These are phyloP conservation scores for Cynocephalus volans DNA, from an alignment of 2,113 vertebrate genomes.

Conservation along the genomic window DNA sequence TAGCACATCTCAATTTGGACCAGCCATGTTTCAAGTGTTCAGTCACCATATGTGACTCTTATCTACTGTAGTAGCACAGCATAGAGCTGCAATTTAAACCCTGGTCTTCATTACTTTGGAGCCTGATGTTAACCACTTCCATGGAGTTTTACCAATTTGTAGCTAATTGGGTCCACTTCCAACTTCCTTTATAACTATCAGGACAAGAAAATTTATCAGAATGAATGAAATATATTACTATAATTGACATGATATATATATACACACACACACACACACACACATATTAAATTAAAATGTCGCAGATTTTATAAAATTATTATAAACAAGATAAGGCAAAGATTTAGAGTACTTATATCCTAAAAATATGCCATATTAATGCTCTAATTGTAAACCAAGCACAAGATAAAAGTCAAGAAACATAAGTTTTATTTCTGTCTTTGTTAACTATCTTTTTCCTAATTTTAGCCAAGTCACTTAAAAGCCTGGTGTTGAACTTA, in stretches of 20 bases:
- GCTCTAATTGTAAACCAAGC: background rate
- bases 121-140: background rate
- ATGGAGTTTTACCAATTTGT: background rate
- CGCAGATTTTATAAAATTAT: background rate
- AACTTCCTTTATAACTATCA: background rate
- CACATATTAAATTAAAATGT: too few species aligned
- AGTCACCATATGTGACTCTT: too few species aligned
- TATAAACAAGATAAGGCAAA: background rate
- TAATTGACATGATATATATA: background rate
- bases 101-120: background rate
- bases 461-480: background rate
- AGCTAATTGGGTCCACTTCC: background rate
- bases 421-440: background rate
- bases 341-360: background rate
- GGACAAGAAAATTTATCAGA: background rate
- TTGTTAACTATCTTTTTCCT: conserved; percentile 3
- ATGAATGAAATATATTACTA: background rate
- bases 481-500: background rate
- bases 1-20: too few species aligned
- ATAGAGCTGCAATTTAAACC: background rate
- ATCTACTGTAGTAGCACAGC: too few species aligned
- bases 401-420: conserved; percentile 46
- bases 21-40: too few species aligned
- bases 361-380: background rate
- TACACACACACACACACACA: background rate